Evolutionary conservation across 2,888 invertebrate species (phyloP), one percentile per base, ranked within the genome.

Genomic region (Cactoblastis cactorum): DNA sequence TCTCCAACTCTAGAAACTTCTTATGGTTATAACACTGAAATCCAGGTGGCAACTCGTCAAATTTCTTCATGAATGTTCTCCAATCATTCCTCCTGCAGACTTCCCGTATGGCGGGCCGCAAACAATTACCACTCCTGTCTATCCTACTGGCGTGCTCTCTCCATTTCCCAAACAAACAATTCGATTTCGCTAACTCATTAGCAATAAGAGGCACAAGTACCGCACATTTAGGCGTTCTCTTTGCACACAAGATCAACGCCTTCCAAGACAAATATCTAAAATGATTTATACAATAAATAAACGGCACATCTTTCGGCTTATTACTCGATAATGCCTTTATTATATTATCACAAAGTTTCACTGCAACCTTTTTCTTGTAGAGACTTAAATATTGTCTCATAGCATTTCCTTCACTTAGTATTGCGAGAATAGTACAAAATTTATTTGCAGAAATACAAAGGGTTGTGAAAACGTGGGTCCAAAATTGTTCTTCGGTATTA

Each of bases 401-500:
- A 35, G 83, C 77, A 14, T 59, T 60, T 28, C 73, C 71, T 49
- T 77, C 62, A 53, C 81, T 83, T n/a, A 82, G 50, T 45, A 89
- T 56, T 5, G 85, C 75, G 47, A 88, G 58, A 45, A 87, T 85
- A 6, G 89, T 85, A 47, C 90, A 90, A 53, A 90, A 83, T 63
- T 88, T 90, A 61, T 90, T 90, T 0, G 89, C 89, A 14, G 90
- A 87, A 14, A 89, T 59, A 61, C 84, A 86, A 24, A 83, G 75
- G n/a, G 87, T 84, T 3, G 73, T 69, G 59, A 89, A 90, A 52
- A 85, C 63, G 56, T 89, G 84, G 2, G 61, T 67, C 90, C 89
- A 90, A 52, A 88, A 63, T 2, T 75, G 53, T 53, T 73, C 66
- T 67, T 87, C 87, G 47, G 63, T 68, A 47, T 86, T 88, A 53